Conservation (phyloP, 1,140 invertebrate species). For the Neotoxoptera formosana region DNA sequence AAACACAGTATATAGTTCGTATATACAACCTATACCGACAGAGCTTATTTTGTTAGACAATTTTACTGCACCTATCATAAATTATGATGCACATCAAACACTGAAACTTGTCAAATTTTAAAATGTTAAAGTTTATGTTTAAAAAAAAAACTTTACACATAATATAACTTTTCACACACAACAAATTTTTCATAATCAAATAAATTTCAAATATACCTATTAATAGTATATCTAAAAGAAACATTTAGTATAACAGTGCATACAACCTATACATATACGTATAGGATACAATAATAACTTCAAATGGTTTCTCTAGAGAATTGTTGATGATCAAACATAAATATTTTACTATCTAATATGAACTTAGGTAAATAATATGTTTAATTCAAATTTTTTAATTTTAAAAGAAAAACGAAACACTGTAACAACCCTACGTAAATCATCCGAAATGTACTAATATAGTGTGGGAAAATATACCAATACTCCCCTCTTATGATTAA, state of each 20-base stretch:
- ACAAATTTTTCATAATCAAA: neutral
- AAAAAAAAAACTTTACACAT: neutral
- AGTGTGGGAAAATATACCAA: conserved; percentile 42
- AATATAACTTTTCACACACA: neutral
- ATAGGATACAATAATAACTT: neutral
- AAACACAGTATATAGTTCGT: neutral
- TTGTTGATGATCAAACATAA: neutral
- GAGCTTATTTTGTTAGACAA: neutral
- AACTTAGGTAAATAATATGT: neutral
- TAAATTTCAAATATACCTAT: neutral
- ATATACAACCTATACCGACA: neutral
- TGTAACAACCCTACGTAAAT: neutral
- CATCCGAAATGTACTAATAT: neutral
- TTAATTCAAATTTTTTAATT: neutral
- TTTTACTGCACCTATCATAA: neutral
- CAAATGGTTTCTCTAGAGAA: neutral
- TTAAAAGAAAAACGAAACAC: neutral
- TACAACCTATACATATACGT: too few relatives aligned
- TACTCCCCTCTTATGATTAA: conserved; percentile 11
- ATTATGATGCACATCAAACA: neutral
- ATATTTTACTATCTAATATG: neutral
- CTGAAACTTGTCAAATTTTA: neutral
- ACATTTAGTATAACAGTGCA: too few relatives aligned
- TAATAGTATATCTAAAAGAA: neutral
- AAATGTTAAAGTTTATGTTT: neutral